These are phyloP conservation scores for Cordilura impudica DNA, from an alignment of 2,888 invertebrate species.

Conservation along the genomic window DNA sequence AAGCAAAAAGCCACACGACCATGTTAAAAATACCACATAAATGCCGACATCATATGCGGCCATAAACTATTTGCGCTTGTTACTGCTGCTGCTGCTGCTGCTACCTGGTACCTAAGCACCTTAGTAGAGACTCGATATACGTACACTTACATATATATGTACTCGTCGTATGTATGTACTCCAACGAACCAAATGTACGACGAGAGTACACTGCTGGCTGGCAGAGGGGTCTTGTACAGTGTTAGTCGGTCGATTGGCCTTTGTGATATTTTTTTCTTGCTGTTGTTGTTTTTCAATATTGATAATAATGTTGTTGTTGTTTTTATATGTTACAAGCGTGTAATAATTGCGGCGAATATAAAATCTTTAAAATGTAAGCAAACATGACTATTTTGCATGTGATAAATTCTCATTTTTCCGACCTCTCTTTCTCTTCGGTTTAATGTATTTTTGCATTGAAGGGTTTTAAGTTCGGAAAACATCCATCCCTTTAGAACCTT, in stretches of 20 bases:
- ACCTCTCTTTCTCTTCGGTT: neutral
- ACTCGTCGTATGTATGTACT: neutral
- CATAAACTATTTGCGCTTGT: conserved; percentile 1
- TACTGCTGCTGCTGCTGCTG: neutral
- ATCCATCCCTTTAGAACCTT: neutral
- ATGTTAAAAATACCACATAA: conserved; percentile 58
- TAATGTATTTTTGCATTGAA: neutral
- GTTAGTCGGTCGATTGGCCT: conserved; percentile 5
- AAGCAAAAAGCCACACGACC: conserved; percentile 65
- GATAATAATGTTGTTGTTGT: neutral
- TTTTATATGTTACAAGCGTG: conserved; percentile 5
- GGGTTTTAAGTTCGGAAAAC: neutral
- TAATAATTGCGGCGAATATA: conserved; percentile 19
- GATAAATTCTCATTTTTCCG: too few relatives aligned
- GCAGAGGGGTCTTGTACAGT: conserved; percentile 10
- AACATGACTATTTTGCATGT: too few relatives aligned
- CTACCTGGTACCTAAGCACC: conserved; percentile 58
- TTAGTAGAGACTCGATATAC: conserved; percentile 44
- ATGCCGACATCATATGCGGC: conserved; percentile 38
- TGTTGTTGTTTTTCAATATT: neutral
- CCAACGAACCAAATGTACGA: neutral
- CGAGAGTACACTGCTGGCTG: neutral
- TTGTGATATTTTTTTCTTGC: neutral
- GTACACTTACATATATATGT: neutral
- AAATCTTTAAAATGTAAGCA: too few relatives aligned